Percentiles rank a stretch among this genome's conserved stretches.
Evolutionary conservation across 2,888 invertebrate species (phyloP).

Genomic region (Sarcophaga variegata): DNA sequence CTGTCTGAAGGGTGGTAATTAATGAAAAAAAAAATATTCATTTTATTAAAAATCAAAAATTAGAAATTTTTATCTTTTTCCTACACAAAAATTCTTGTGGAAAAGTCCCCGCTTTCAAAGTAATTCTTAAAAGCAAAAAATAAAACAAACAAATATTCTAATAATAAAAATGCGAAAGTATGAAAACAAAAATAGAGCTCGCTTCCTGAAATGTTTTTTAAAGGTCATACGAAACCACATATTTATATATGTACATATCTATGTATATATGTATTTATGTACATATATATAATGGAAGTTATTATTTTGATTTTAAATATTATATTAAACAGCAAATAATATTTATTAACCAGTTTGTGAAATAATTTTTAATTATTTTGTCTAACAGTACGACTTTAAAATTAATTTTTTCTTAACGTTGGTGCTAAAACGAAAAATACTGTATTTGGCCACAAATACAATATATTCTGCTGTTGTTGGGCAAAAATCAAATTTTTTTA

Average conservation of each 20-base stretch:
- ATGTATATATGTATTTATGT: no score
- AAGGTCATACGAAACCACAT: neutral
- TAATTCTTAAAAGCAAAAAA: no score
- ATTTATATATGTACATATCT: neutral
- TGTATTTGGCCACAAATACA: neutral
- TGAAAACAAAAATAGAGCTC: neutral
- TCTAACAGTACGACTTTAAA: neutral
- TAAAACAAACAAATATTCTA: neutral
- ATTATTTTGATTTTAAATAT: neutral
- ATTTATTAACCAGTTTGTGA: conserved; percentile 31
- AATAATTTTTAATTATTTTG: conserved; percentile 5
- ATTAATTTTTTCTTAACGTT: neutral
- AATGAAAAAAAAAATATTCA: no score
- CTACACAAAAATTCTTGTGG: no score
- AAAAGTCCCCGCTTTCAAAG: no score
- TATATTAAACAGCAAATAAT: neutral
- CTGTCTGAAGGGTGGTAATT: no score
- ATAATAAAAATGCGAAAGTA: neutral
- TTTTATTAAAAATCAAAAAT: no score
- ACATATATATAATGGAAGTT: no score
- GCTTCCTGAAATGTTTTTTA: conserved; percentile 7
- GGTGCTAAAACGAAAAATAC: neutral
- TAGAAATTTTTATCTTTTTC: no score
- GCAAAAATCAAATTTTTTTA: neutral
- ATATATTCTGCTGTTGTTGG: neutral